Evolutionary conservation across 2,888 invertebrate genomes (phyloP).

Genomic region (Lycocerus yunnanus): DNA sequence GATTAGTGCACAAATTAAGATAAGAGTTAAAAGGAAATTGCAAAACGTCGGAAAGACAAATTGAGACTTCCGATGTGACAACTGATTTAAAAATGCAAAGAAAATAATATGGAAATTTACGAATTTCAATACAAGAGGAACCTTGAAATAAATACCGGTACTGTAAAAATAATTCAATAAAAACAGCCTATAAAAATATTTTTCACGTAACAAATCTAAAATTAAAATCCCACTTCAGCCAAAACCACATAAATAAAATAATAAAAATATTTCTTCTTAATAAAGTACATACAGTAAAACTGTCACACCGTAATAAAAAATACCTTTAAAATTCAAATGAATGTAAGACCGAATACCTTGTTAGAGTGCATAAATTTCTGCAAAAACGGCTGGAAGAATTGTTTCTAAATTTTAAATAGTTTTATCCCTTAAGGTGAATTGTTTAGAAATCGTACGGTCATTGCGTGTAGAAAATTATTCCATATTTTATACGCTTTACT

Average conservation of each 20-base stretch:
- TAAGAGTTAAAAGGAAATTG: neutral
- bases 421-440: neutral
- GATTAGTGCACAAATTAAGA: no score
- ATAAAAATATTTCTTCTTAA: neutral
- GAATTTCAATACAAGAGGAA: neutral
- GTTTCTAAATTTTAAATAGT: neutral
- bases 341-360: neutral
- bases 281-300: neutral
- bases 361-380: neutral
- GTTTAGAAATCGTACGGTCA: slow-evolving; percentile 9
- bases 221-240: neutral
- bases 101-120: neutral
- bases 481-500: slow-evolving; percentile 23
- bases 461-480: slow-evolving; percentile 24
- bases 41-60: neutral
- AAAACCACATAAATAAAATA: neutral
- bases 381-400: neutral
- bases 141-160: neutral
- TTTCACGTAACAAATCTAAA: neutral
- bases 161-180: neutral
- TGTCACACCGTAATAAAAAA: neutral
- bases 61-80: neutral
- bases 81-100: neutral
- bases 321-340: neutral
- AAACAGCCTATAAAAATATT: neutral